These are phyloP conservation scores for Acromyrmex heyeri DNA, from an alignment of 1,140 invertebrate species.

Conservation along the genomic window DNA sequence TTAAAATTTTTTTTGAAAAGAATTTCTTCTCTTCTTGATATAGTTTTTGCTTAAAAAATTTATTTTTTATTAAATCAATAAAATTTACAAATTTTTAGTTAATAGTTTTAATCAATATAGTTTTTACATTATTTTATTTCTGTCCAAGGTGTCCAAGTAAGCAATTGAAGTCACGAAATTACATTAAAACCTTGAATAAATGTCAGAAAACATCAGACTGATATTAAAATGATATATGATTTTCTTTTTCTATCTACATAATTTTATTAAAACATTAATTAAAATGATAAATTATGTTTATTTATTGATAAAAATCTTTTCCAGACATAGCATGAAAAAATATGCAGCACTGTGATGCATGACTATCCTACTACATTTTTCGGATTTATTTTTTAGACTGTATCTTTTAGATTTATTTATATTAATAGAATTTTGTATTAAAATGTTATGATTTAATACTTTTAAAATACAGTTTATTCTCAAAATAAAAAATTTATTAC, in stretches of 20 bases:
- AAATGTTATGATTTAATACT: no score
- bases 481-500: not conserved
- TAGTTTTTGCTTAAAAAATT: not conserved
- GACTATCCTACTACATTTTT: no score
- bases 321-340: no score
- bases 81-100: not conserved
- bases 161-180: not conserved
- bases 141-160: not conserved
- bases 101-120: not conserved
- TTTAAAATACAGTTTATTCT: not conserved
- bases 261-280: no score
- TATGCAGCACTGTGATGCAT: no score
- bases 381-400: no score
- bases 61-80: not conserved
- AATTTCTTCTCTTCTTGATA: not conserved
- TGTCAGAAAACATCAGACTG: not conserved
- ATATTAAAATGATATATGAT: not conserved
- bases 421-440: no score
- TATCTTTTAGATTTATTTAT: no score
- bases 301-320: no score
- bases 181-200: not conserved
- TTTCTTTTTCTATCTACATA: no score
- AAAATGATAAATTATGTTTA: no score
- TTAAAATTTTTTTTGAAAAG: slow-evolving; percentile 22
- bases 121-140: not conserved